phyloP scores from a whole-genome alignment of 1,140 invertebrate genomes.

The Drosophila sucinea region DNA sequence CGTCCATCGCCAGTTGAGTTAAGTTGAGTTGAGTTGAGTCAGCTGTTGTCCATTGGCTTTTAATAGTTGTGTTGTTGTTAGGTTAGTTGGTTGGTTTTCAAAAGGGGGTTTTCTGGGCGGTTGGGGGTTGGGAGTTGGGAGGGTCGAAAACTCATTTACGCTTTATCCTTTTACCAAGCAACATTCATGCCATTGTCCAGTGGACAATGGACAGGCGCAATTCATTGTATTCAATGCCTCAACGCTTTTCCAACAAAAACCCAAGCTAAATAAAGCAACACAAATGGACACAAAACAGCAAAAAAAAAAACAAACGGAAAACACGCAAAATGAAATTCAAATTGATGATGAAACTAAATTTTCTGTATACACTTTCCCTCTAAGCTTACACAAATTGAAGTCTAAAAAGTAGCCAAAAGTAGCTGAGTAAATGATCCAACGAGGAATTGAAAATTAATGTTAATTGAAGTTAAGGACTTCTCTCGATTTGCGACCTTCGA shows the following conservation, averaged over 20 bases:
- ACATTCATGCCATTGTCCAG: constrained; percentile 21
- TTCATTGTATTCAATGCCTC: constrained; percentile 39
- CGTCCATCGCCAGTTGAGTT: neutral
- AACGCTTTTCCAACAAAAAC: constrained; percentile 34
- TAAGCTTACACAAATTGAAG: neutral
- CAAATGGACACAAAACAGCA: neutral
- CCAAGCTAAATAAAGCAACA: constrained; percentile 16
- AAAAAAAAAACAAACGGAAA: constrained; percentile 1
- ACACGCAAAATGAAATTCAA: constrained; percentile 15
- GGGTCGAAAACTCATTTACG: constrained; percentile 44
- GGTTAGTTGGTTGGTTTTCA: neutral
- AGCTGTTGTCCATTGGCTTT: constrained; percentile 27
- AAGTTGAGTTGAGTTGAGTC: neutral
- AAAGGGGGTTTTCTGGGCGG: neutral
- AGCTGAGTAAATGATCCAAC: too few species aligned
- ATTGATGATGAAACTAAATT: neutral
- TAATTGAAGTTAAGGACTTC: too few species aligned
- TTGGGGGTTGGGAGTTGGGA: neutral
- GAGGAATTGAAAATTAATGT: too few species aligned
- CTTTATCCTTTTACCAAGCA: constrained; percentile 44
- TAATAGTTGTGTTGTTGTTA: constrained; percentile 24
- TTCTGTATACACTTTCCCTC: neutral
- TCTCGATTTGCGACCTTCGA: too few species aligned
- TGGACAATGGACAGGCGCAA: constrained; percentile 9
- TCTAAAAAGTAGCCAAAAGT: too few species aligned